Percentiles rank a stretch among this genome's conserved stretches.
Evolutionary conservation across 2,797 vertebrate genomes (phyloP).

Genomic region (Macropus fuliginosus): DNA sequence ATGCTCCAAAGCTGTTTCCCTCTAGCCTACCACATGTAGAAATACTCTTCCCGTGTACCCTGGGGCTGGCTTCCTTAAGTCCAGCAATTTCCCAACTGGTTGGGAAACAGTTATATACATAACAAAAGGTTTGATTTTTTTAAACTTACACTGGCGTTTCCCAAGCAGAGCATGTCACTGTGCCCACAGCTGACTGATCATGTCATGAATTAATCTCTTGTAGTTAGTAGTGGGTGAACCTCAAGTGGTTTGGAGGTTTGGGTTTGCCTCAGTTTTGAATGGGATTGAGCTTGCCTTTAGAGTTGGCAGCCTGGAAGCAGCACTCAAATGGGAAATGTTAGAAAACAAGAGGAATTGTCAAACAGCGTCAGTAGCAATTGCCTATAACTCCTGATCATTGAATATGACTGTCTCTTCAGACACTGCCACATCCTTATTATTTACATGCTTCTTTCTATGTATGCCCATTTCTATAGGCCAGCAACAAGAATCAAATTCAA

Average conservation of each 20-base stretch:
- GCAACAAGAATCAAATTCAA: not conserved
- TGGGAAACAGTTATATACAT: not conserved
- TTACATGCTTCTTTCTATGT: not conserved
- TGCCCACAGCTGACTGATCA: not conserved
- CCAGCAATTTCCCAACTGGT: not conserved
- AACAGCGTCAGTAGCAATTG: not conserved
- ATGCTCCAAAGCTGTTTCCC: not conserved
- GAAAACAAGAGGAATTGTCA: not conserved
- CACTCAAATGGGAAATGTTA: not conserved
- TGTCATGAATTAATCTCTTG: not conserved
- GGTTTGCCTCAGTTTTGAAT: not conserved
- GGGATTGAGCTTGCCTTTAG: not conserved
- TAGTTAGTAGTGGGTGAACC: not conserved
- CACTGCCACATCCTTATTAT: not conserved
- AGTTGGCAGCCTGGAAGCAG: not conserved
- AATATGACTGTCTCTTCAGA: not conserved
- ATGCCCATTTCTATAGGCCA: not conserved
- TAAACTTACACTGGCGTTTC: not conserved
- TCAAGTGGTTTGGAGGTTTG: slow-evolving; percentile 2
- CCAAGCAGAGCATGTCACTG: not conserved
- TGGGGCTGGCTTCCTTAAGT: not conserved
- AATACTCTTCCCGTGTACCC: not conserved
- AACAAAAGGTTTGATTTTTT: not conserved
- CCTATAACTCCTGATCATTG: not conserved
- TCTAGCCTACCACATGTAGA: not conserved